Conservation (phyloP, 2,113 vertebrate species). For the Elephas maximus region DNA sequence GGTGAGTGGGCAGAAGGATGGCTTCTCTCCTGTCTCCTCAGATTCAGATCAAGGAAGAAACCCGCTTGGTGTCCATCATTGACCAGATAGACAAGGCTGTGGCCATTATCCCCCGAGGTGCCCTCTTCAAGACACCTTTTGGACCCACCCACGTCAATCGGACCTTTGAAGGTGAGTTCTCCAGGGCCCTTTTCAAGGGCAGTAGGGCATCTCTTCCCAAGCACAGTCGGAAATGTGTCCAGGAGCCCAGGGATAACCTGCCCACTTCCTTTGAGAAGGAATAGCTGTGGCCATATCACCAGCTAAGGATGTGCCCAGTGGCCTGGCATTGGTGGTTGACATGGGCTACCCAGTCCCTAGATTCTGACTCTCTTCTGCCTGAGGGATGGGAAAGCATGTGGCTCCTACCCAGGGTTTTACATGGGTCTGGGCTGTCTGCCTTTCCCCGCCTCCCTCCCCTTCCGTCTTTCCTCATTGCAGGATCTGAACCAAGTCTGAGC, state of each 20-base stretch:
- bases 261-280: slow-evolving; percentile 1
- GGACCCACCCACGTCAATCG: slow-evolving; percentile 92
- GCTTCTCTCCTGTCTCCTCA: slow-evolving; percentile 66
- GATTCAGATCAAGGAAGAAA: slow-evolving; percentile 93
- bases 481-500: not conserved
- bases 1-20: not conserved
- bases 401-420: not conserved
- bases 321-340: not conserved
- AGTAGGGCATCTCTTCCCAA: not conserved
- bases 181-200: not conserved
- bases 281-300: not conserved
- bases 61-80: slow-evolving; percentile 91
- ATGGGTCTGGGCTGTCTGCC: not conserved
- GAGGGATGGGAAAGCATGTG: not conserved
- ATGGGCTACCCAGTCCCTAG: not conserved
- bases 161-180: slow-evolving; percentile 93
- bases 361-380: not conserved
- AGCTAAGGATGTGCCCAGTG: not conserved
- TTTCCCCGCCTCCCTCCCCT: not conserved
- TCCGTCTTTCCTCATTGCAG: not conserved
- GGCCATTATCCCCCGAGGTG: slow-evolving; percentile 93
- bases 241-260: not conserved
- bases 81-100: slow-evolving; percentile 93
- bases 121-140: slow-evolving; percentile 92
- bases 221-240: not conserved